Percentiles rank a stretch among this genome's conserved stretches.
phyloP scores from a whole-genome alignment of 2,113 vertebrate genomes.

The Perca schrenkii region DNA sequence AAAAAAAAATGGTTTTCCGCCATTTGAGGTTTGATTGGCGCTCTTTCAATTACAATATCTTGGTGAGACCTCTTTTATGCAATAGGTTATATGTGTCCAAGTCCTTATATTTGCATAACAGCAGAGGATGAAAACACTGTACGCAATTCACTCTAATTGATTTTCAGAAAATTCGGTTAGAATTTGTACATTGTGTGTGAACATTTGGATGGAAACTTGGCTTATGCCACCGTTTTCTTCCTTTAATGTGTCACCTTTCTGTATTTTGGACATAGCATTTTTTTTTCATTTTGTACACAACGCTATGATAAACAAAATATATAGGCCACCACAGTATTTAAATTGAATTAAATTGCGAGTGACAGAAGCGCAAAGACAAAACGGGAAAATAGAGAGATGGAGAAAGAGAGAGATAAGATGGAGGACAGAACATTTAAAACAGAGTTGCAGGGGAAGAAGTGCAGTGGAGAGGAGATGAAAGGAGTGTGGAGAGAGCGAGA shows the following conservation, averaged over 20 bases:
- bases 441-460: constrained; percentile 34
- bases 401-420: constrained; percentile 48
- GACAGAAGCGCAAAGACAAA: constrained; percentile 38
- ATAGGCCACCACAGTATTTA: background rate
- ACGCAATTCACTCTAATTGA: background rate
- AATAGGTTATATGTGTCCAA: too few relatives aligned
- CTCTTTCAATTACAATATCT: too few relatives aligned
- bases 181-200: background rate
- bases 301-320: background rate
- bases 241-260: background rate
- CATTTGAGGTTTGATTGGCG: too few relatives aligned
- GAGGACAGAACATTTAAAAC: constrained; percentile 51
- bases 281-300: background rate
- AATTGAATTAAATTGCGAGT: background rate
- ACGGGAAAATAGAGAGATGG: background rate
- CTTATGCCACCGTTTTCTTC: background rate
- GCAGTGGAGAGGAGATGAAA: constrained; percentile 51
- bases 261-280: background rate
- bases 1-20: too few relatives aligned
- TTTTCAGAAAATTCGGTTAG: background rate
- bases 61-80: too few relatives aligned
- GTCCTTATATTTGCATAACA: too few relatives aligned
- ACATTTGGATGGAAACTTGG: background rate
- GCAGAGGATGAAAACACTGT: too few relatives aligned
- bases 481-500: constrained; percentile 12